Conservation (phyloP, 2,113 vertebrate species). For the Anthoscopus minutus region DNA sequence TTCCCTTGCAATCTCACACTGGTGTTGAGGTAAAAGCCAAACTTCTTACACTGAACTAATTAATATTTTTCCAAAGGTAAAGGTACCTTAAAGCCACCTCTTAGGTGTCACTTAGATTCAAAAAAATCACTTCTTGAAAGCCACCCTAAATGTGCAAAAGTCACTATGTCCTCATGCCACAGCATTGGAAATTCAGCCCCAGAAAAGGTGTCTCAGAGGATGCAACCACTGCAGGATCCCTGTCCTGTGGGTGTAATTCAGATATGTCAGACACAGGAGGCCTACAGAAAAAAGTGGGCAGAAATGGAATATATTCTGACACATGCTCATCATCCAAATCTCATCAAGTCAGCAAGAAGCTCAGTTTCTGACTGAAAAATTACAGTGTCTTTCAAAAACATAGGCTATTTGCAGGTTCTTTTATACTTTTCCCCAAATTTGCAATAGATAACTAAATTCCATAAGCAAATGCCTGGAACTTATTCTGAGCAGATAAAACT, state of each 20-base stretch:
- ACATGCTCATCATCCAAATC: neutral
- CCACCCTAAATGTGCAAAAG: neutral
- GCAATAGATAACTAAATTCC: neutral
- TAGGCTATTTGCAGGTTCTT: neutral
- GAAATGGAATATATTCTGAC: neutral
- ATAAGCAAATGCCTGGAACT: neutral
- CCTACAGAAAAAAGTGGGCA: neutral
- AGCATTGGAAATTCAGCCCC: neutral
- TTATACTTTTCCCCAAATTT: neutral
- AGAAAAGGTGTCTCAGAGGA: neutral
- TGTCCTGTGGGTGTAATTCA: neutral
- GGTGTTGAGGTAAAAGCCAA: neutral
- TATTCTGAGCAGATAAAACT: neutral
- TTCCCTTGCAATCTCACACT: neutral
- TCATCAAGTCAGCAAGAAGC: neutral
- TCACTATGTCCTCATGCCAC: neutral
- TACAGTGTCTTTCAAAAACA: neutral
- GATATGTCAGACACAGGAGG: fast-evolving
- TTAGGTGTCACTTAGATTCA: neutral
- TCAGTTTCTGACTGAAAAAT: neutral
- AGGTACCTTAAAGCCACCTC: neutral
- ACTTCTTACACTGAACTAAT: neutral
- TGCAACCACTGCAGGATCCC: neutral
- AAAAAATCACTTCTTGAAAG: neutral
- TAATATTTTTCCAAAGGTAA: neutral